Conservation (phyloP, 2,113 vertebrate species). For the Grus americana region DNA sequence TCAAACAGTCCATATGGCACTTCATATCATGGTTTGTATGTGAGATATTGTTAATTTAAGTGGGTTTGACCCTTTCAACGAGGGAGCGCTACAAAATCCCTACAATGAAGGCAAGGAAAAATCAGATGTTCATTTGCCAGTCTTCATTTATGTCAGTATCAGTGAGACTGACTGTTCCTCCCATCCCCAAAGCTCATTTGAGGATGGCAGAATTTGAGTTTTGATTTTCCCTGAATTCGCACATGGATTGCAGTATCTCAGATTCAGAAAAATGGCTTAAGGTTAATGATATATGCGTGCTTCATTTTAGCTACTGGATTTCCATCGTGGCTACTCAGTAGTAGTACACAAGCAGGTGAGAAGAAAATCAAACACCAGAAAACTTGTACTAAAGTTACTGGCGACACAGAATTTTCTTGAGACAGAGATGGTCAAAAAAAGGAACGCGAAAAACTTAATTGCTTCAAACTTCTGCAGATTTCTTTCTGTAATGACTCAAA, state of each 20-base stretch:
- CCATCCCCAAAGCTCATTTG: constrained; percentile 13
- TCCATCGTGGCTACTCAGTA: background rate
- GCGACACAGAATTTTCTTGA: background rate
- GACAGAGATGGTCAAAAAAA: background rate
- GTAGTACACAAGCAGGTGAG: background rate
- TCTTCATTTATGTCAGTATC: background rate
- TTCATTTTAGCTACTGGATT: constrained; percentile 5
- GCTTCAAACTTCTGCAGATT: background rate
- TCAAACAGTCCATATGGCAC: background rate
- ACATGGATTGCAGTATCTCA: background rate
- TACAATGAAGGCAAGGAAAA: constrained; percentile 60
- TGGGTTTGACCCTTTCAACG: background rate
- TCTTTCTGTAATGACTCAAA: background rate
- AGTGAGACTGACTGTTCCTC: background rate
- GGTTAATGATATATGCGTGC: background rate
- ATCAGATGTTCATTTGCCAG: background rate
- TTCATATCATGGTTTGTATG: background rate
- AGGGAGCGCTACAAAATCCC: constrained; percentile 1
- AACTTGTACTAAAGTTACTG: background rate
- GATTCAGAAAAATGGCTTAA: background rate
- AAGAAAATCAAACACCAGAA: constrained; percentile 38
- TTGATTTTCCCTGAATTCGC: constrained; percentile 63
- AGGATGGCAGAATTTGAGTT: constrained; percentile 67
- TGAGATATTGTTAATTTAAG: background rate
- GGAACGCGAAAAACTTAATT: background rate